Evolutionary conservation across 2,113 vertebrate species (phyloP), one percentile per base, ranked within the genome.

Genomic region (Acinonyx jubatus): DNA sequence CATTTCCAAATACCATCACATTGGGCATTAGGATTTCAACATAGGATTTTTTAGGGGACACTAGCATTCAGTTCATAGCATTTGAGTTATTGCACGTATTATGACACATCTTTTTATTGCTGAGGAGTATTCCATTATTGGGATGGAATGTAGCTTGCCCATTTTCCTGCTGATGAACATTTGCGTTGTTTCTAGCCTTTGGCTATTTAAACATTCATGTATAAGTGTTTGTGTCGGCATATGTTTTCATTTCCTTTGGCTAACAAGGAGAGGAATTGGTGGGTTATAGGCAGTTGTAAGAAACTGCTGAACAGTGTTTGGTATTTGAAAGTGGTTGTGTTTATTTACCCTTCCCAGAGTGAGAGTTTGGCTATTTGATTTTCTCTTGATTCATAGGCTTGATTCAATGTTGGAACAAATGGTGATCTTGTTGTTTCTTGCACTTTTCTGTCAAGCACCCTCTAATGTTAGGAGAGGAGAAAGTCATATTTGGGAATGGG

Each of bases 131-230:
- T 69, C 8, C 57, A 33, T 84, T 78, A 13, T 57, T 57, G 19
- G 15, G 33, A 66, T 74, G 48, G 14, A 38, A 68, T 23, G 0
- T 15, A 36, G 27, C 74, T 74, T 88, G 68, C 68, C 25, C 16
- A 21, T 73, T 94, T 89, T 89, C 52, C n/a, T 81, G 16, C 71
- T 78, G 89, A 66, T 66, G 66, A 21, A n/a, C 29, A 89, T 68
- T 84, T 96, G 38, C 52, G 29, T 29, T 41, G 38, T 61, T 91
- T 97, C 89, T 91, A 69, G 55, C 15, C 89, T 95, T 81, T 45
- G 29, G 14, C 21, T 91, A 19, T 27, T 82, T 36, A 65, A 91
- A 65, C 36, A 78, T 7, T 57, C 16, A 45, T 29, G 45, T 61
- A 36, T 14, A 78, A 73, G 18, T 48, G 18, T 78, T 66, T 82